These are phyloP conservation scores for Ditylenchus dipsaci DNA, from an alignment of 1,140 invertebrate genomes.

Conservation along the genomic window DNA sequence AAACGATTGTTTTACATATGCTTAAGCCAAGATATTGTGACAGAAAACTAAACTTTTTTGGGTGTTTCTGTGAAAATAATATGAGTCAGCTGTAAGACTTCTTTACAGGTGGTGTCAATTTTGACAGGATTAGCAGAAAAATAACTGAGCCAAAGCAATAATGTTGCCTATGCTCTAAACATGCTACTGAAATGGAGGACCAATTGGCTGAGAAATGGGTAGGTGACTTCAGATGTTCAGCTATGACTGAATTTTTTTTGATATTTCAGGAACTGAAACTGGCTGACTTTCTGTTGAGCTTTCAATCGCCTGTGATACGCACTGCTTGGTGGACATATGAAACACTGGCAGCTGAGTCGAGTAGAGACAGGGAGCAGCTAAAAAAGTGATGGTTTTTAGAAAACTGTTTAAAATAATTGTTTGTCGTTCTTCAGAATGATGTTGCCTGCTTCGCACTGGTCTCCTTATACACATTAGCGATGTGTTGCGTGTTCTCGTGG, in stretches of 20 bases:
- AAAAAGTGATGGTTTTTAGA: conserved; percentile 24
- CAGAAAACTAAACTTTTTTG: no score
- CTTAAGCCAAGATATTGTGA: no score
- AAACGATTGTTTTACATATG: no score
- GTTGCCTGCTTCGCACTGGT: conserved; percentile 47
- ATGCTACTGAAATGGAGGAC: conserved; percentile 49
- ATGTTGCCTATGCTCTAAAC: conserved; percentile 52
- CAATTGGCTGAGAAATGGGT: conserved; percentile 54
- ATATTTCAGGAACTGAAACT: conserved; percentile 18
- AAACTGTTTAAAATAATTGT: no score
- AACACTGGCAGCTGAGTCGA: conserved; percentile 53
- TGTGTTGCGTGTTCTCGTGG: conserved; percentile 65
- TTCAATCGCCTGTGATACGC: conserved; percentile 33
- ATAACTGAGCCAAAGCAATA: conserved; percentile 54
- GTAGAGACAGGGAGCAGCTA: conserved; percentile 46
- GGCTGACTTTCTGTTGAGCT: conserved; percentile 42
- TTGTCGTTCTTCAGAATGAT: conserved; percentile 27
- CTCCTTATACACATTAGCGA: conserved; percentile 45
- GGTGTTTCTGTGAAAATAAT: no score
- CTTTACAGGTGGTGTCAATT: no score
- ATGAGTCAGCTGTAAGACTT: no score
- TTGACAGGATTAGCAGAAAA: not conserved
- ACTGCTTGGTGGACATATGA: conserved; percentile 58
- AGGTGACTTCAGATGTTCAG: not conserved
- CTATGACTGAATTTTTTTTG: not conserved